phyloP scores from a whole-genome alignment of 1,140 invertebrate genomes.

The Copidosoma floridanum region DNA sequence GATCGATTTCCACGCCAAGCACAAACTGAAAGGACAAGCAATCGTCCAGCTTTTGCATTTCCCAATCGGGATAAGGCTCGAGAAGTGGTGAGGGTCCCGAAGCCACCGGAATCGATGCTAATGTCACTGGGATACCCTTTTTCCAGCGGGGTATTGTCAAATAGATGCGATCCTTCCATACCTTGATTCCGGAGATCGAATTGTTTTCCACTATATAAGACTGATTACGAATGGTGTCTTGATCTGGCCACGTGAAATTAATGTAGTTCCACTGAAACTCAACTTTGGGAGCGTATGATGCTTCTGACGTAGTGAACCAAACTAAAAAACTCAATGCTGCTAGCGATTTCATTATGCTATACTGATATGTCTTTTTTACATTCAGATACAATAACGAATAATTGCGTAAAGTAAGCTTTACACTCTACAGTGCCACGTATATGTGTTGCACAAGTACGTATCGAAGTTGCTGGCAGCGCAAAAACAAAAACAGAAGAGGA shows the following conservation, averaged over 20 bases:
- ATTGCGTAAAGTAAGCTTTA: no score
- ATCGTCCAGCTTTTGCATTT: conserved; percentile 56
- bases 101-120: conserved; percentile 31
- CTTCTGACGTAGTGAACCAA: no score
- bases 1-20: conserved; percentile 66
- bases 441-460: no score
- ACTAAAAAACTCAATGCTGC: no score
- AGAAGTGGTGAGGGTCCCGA: conserved; percentile 42
- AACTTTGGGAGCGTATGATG: conserved; percentile 27
- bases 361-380: no score
- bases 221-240: conserved; percentile 32
- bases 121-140: conserved; percentile 51
- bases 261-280: conserved; percentile 52
- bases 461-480: no score
- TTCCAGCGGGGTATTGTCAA: conserved; percentile 50
- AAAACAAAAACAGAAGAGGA: no score
- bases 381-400: no score
- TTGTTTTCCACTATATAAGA: conserved; percentile 50
- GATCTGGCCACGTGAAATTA: conserved; percentile 48
- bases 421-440: no score
- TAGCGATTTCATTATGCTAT: no score
- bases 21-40: conserved; percentile 65
- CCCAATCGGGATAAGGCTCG: conserved; percentile 65
- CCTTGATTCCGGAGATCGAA: conserved; percentile 47
- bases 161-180: conserved; percentile 47